These are phyloP conservation scores for Sinella curviseta DNA, from an alignment of 1,140 invertebrate species.

Conservation along the genomic window DNA sequence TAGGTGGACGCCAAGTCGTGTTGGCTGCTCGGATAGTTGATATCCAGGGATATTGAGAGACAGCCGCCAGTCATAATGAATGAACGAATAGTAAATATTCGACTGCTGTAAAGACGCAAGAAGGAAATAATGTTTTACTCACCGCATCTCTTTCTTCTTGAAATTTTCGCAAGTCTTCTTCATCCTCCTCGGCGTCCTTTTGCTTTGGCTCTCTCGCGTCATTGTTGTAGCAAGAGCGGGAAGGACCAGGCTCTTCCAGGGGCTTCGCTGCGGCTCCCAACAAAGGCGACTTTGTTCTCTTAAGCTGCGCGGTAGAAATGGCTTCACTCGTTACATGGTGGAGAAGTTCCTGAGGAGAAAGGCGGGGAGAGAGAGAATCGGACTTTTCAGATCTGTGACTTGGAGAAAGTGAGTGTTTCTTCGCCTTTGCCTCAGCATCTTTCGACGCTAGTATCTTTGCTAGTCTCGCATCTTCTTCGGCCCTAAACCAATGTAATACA, in stretches of 20 bases:
- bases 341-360: not conserved
- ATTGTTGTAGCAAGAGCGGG: not conserved
- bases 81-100: too few species aligned
- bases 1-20: too few species aligned
- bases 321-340: not conserved
- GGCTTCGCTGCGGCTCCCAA: not conserved
- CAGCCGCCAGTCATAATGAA: too few species aligned
- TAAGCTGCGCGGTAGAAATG: not conserved
- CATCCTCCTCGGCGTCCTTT: constrained; percentile 28
- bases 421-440: not conserved
- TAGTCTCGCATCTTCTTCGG: constrained; percentile 42
- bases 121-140: constrained; percentile 31
- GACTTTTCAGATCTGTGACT: not conserved
- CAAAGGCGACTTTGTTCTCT: not conserved
- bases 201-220: constrained; percentile 50
- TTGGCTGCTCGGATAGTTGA: too few species aligned
- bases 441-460: constrained; percentile 33
- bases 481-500: constrained; percentile 27
- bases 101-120: not conserved
- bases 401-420: not conserved
- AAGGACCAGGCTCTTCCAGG: not conserved
- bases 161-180: constrained; percentile 55
- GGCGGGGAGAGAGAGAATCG: not conserved
- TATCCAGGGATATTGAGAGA: too few species aligned
- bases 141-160: constrained; percentile 68